Evolutionary conservation across 2,113 vertebrate genomes (phyloP).

Genomic region (Nothobranchius kuhntae): DNA sequence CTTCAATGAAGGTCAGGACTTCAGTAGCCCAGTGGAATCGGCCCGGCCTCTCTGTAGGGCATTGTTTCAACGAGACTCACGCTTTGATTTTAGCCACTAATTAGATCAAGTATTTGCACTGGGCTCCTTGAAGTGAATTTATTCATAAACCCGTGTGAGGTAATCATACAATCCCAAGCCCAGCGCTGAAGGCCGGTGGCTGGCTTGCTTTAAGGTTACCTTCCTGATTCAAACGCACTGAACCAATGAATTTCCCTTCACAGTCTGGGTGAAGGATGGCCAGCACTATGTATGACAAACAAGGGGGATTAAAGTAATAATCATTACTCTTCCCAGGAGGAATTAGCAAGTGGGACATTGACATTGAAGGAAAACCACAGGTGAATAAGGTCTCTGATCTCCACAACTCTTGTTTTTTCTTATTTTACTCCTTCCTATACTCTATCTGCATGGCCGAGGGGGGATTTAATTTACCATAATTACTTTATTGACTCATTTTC

Average conservation of each 20-base stretch:
- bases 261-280: slow-evolving; percentile 62
- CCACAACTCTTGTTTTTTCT: slow-evolving; percentile 46
- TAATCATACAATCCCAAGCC: slow-evolving; percentile 50
- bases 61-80: slow-evolving; percentile 55
- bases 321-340: slow-evolving; percentile 75
- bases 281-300: slow-evolving; percentile 66
- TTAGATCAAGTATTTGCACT: slow-evolving; percentile 50
- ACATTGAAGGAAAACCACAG: slow-evolving; percentile 70
- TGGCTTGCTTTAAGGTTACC: slow-evolving; percentile 53
- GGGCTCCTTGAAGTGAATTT: slow-evolving; percentile 53
- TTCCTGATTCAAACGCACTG: slow-evolving; percentile 41
- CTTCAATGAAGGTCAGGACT: slow-evolving; percentile 73
- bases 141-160: slow-evolving; percentile 58
- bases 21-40: slow-evolving; percentile 50
- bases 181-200: slow-evolving; percentile 28
- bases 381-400: slow-evolving; percentile 67
- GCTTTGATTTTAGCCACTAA: slow-evolving; percentile 55
- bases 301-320: slow-evolving; percentile 74
- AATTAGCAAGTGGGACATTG: slow-evolving; percentile 68
- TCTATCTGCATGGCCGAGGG: slow-evolving; percentile 60
- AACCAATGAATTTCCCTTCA: slow-evolving; percentile 49
- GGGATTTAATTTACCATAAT: slow-evolving; percentile 80
- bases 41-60: slow-evolving; percentile 48
- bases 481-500: slow-evolving; percentile 83
- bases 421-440: slow-evolving; percentile 16